Evolutionary conservation across 2,888 invertebrate genomes (phyloP), one percentile per base, ranked within the genome.

Genomic region (Brachyptera risi): DNA sequence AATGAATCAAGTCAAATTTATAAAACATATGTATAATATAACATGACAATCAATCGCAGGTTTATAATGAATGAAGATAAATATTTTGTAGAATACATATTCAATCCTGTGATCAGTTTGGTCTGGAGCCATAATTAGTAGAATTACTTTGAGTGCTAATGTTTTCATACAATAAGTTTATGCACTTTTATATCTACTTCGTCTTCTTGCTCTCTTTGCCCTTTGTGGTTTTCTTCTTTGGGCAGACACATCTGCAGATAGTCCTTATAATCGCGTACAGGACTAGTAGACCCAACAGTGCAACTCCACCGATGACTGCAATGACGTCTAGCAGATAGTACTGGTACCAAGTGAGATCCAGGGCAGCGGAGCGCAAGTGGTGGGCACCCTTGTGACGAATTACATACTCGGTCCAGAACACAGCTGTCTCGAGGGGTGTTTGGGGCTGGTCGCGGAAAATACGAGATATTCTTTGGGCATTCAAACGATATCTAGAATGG

Each of bases 361-460:
- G 67, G 1, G 75, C 74, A 9, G 74, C 68, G 0, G 77, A 76
- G 60, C 75, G 76, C 24, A 78, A 67, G 59, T 75, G 72, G 1
- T 67, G 64, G 0, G 78, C 77, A 0, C 76, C 77, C 3, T 74
- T 71, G 65, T 79, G 73, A 38, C 75, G 69, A 5, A 73, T 81
- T 1, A 85, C 81, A 69, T 86, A 81, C 70, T 87, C 86, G 23
- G 84, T 79, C 87, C 86, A 87, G 75, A 83, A 82, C 7, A 83
- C 74, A 7, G 87, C 79, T 4, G 81, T 81, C 21, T 81, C 79
- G 23, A 84, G 73, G 0, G 86, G 81, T 2, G 78, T 72, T 63
- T 81, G 72, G 0, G 80, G 81, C 0, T 85, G 79, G 68, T 84
- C 83, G 31, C 74, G 74, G 70, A 81, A 83, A n/a, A 77, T 70